Evolutionary conservation across 2,888 invertebrate genomes (phyloP), one percentile per base, ranked within the genome.

Genomic region (Monoplex corrugatus): DNA sequence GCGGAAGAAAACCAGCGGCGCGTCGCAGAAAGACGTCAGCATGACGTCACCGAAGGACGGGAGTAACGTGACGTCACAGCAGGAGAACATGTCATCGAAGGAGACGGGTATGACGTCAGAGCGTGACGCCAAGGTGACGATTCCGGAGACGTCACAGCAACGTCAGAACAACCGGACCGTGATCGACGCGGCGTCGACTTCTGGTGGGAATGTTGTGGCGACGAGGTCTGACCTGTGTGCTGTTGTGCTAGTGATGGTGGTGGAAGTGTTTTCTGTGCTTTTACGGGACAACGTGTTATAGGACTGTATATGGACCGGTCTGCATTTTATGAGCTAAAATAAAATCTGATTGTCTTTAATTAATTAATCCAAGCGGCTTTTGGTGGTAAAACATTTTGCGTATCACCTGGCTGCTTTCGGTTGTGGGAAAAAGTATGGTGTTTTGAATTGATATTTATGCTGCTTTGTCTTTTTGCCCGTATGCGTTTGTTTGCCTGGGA

Each of bases 141-240:
- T 35, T 10, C 84, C 84, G 35, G 84, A 84, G 38, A 50, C 84
- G 84, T 84, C 45, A 32, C 16, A 57, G 57, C 84, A 84, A 16
- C 84, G 35, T 50, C 84, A 57, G 38, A 78, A 78, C 35, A 50
- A 50, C 32, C 23, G 35, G 38, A 38, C 57, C 1, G 32, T 35
- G 32, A 57, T 84, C 45, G 50, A 84, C 6, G 84, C 84, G 0
- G 84, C 50, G 23, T 45, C 45, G 2, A 57, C n/a, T 6, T 57
- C 50, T 19, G 45, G 45, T 1, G 83, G 32, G 2, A 38, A 83
- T 38, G 5, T 50, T 8, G 82, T n/a, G 32, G 45, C 6, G 23
- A 32, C 32, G 10, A 10, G 45, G 2, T 6, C n/a, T 13, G 2
- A 10, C 28, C 45, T 82, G 19, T 45, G 32, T 28, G 40, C n/a